These are phyloP conservation scores for Cuniculus paca DNA, from an alignment of 2,797 vertebrate species.

Conservation along the genomic window DNA sequence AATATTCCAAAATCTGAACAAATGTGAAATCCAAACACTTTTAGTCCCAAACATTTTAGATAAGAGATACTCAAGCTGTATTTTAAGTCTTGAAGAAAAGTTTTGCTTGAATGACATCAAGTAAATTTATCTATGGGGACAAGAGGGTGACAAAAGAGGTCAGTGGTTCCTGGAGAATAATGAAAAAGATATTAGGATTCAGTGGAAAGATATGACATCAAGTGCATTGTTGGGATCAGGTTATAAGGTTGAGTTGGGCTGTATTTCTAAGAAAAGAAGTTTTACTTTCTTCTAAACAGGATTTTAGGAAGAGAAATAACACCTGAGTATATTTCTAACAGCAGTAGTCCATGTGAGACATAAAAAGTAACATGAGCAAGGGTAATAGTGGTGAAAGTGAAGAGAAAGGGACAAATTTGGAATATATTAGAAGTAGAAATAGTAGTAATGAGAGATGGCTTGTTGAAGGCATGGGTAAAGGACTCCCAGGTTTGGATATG, in stretches of 20 bases:
- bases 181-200: neutral
- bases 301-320: neutral
- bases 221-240: neutral
- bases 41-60: neutral
- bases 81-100: neutral
- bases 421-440: neutral
- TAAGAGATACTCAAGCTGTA: neutral
- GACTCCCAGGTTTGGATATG: neutral
- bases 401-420: neutral
- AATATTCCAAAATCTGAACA: neutral
- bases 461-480: neutral
- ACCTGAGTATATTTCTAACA: neutral
- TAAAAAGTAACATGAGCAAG: neutral
- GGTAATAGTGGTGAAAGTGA: neutral
- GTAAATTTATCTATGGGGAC: neutral
- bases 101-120: neutral
- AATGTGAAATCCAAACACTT: neutral
- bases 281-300: slow-evolving; percentile 17
- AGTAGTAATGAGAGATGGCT: neutral
- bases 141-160: neutral
- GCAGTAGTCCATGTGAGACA: neutral
- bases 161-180: neutral
- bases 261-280: neutral
- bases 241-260: neutral
- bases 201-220: neutral